These are phyloP conservation scores for Drosophila tanythrix DNA, from an alignment of 2,888 invertebrate genomes.

Conservation along the genomic window DNA sequence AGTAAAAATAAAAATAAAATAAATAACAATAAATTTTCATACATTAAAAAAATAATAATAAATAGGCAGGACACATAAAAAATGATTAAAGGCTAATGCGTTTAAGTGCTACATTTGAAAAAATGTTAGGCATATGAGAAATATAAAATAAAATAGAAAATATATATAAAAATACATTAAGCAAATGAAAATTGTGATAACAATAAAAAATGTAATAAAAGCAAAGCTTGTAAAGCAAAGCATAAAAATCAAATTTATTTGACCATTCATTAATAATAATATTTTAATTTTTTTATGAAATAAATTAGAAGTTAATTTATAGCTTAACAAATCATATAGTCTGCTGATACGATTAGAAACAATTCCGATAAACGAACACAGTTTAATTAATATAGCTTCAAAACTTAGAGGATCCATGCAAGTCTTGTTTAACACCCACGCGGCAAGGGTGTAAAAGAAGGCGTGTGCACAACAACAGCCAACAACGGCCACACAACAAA, in stretches of 20 bases:
- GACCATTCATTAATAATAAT: no score
- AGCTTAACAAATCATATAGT: neutral
- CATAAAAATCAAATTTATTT: neutral
- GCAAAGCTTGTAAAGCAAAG: neutral
- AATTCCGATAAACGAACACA: neutral
- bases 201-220: neutral
- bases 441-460: constrained; percentile 18
- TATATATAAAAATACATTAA: neutral
- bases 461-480: constrained; percentile 43
- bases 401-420: neutral
- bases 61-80: neutral
- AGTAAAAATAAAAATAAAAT: neutral
- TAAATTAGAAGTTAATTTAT: neutral
- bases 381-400: neutral
- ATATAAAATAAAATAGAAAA: neutral
- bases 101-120: no score
- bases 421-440: neutral
- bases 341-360: neutral
- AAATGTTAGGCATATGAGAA: neutral
- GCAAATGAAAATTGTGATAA: neutral
- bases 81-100: neutral
- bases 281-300: neutral
- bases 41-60: neutral
- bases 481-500: constrained; percentile 3
- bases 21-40: neutral